Conservation (phyloP, 2,113 vertebrate species). For the Arothron firmamentum region DNA sequence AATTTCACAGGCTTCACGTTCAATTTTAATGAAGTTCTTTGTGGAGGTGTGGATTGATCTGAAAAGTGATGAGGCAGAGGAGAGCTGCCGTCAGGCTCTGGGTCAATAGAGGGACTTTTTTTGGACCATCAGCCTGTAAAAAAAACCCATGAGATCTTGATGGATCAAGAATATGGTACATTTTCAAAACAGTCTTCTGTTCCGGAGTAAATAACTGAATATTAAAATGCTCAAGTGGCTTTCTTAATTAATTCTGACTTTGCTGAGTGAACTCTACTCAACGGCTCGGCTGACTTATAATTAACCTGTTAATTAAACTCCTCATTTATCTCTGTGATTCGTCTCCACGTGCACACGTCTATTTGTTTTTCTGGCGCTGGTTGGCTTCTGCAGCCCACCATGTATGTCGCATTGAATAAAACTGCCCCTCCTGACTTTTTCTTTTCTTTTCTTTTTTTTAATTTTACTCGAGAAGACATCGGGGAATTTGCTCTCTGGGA, state of each 20-base stretch:
- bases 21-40: background rate
- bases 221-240: background rate
- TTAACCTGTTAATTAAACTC: conserved; percentile 22
- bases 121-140: too few species aligned
- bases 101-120: too few species aligned
- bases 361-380: background rate
- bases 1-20: conserved; percentile 12
- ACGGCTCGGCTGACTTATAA: background rate
- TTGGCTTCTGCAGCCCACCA: background rate
- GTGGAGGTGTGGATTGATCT: background rate
- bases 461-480: conserved; percentile 6
- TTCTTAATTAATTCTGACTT: conserved; percentile 25
- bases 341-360: too few species aligned
- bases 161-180: too few species aligned
- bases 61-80: too few species aligned
- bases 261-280: background rate
- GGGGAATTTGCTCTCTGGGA: conserved; percentile 12
- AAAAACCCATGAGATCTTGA: too few species aligned
- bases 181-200: too few species aligned
- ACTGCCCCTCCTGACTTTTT: conserved; percentile 26
- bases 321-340: background rate
- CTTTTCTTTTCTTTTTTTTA: background rate
- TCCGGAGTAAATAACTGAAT: too few species aligned
- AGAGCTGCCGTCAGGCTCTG: too few species aligned
- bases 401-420: conserved; percentile 15